Conservation (phyloP, 2,888 invertebrate genomes). For the Beris chalybata region DNA sequence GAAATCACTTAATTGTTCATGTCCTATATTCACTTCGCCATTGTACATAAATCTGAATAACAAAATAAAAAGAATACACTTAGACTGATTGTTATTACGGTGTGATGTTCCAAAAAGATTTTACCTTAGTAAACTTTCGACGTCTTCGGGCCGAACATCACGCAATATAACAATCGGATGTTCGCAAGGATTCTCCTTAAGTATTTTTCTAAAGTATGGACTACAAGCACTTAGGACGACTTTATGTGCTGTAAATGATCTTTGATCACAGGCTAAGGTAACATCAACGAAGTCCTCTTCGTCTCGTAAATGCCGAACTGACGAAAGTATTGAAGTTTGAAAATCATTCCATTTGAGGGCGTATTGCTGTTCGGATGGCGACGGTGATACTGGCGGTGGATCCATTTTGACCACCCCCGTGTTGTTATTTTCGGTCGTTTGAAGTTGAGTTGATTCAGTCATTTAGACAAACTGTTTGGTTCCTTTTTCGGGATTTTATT, state of each 20-base stretch:
- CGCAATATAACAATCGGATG: conserved; percentile 87
- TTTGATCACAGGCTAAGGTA: conserved; percentile 87
- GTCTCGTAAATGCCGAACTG: conserved; percentile 84
- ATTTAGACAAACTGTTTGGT: conserved; percentile 44
- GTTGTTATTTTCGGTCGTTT: conserved; percentile 57
- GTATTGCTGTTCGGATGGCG: conserved; percentile 78
- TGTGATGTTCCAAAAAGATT: not conserved
- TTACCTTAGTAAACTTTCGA: conserved; percentile 81
- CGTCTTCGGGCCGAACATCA: conserved; percentile 82
- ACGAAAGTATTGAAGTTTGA: conserved; percentile 86
- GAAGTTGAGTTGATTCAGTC: conserved; percentile 57
- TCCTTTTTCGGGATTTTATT: conserved; percentile 8
- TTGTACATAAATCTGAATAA: conserved; percentile 81
- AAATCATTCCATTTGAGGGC: conserved; percentile 94
- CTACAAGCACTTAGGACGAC: conserved; percentile 90
- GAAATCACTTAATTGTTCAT: conserved; percentile 83
- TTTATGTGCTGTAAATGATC: conserved; percentile 88
- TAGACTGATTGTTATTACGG: not conserved
- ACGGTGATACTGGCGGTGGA: conserved; percentile 58
- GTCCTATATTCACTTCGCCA: conserved; percentile 87
- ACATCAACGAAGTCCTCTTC: conserved; percentile 93
- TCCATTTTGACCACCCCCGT: conserved; percentile 57
- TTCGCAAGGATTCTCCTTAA: conserved; percentile 88
- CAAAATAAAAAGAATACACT: not conserved
- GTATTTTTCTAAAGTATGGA: conserved; percentile 84